Base-by-base conservation (phyloP, 2,888 invertebrate species). In the Agrochola lota region DNA sequence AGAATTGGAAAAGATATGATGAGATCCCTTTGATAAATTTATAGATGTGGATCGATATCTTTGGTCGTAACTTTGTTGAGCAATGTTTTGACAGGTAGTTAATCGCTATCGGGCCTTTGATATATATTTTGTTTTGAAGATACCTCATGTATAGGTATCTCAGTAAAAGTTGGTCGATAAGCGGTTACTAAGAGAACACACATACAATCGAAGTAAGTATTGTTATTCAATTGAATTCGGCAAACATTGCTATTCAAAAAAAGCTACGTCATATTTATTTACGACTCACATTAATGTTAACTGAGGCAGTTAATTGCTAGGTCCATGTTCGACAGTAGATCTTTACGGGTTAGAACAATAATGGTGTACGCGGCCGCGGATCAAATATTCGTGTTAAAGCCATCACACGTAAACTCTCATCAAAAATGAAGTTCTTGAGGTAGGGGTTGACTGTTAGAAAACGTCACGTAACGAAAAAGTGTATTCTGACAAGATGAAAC, bases 1-100 rank as follows among this genome's bases (percentile, higher is more conserved):
- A 62, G 40, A 43, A 26, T 7, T 20, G 67, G 11, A 17, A 66
- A 66, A 52, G 52, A 60, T 75, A 46, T 73, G 59, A 71, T 71
- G 59, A 71, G n/a, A n/a, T 62, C n/a, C 35, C 23, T 83, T 85
- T 74, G 49, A 78, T 70, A 23, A 20, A 20, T 67, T 67, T 49
- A 30, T 15, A 66, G 63, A 71, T 69, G 15, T 30, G 60, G 62
- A 49, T 71, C 35, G 40, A 77, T 78, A 46, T 43, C 49, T 64
- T 80, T 35, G 49, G n/a, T 49, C 46, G 46, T 66, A 49, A 2
- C 72, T 57, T 43, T 70, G 12, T 12, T 30, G 23, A 70, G 66
- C 20, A n/a, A 66, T 66, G 11, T 83, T 74, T 70, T 71, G 83
- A 30, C 55, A 57, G 63, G 55, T 60, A 40, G 12, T 71, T 77